Evolutionary conservation across 2,797 vertebrate genomes (phyloP).

Genomic region (Girardinus metallicus): DNA sequence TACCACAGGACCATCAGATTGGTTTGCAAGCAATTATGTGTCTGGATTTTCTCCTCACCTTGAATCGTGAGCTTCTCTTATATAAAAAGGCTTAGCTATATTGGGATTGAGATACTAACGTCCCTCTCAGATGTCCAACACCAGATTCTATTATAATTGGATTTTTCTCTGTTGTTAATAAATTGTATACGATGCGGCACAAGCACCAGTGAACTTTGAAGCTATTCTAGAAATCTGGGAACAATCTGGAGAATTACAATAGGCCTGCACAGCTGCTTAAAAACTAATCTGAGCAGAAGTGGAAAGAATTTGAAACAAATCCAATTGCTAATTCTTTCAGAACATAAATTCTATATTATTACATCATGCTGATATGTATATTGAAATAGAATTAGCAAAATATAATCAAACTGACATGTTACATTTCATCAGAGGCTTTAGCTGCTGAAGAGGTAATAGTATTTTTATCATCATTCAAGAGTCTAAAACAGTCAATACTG

Average conservation of each 20-base stretch:
- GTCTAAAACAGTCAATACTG: constrained; percentile 37
- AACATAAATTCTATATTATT: constrained; percentile 1
- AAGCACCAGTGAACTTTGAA: constrained; percentile 28
- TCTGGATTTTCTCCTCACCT: constrained; percentile 30
- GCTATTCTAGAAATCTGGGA: constrained; percentile 44
- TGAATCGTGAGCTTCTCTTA: constrained; percentile 29
- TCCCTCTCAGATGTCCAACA: constrained; percentile 22
- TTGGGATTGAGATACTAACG: constrained; percentile 34
- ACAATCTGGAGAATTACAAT: constrained; percentile 52
- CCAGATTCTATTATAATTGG: constrained; percentile 52
- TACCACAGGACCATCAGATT: constrained; percentile 1
- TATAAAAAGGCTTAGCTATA: constrained; percentile 47
- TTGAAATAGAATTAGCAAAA: not conserved
- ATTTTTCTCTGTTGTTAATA: constrained; percentile 35
- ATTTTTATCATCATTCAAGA: constrained; percentile 28
- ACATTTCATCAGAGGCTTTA: constrained; percentile 17
- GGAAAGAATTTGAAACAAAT: not conserved
- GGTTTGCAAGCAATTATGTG: not conserved
- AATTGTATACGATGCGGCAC: constrained; percentile 16
- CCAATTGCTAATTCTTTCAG: not conserved
- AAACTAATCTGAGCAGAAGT: not conserved
- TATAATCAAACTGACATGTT: not conserved
- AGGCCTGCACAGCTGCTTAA: constrained; percentile 25
- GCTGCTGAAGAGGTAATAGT: constrained; percentile 6
- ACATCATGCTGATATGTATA: not conserved